A percentile compares a stretch with the other conserved stretches of the same genome.
phyloP scores from a whole-genome alignment of 2,113 vertebrate species.

The Rhombomys opimus region DNA sequence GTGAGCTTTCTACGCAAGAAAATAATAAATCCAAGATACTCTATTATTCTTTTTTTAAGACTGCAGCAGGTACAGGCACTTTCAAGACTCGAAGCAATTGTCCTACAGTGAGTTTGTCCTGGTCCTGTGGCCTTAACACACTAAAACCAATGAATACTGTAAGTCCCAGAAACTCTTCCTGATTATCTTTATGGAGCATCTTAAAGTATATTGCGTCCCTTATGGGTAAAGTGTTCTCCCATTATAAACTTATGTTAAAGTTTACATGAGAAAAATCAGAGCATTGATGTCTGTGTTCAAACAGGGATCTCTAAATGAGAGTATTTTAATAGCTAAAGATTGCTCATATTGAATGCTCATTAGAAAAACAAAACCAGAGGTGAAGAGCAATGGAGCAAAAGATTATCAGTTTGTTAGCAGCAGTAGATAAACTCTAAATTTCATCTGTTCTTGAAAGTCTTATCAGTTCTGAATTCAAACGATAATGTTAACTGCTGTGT shows the following conservation, averaged over 20 bases:
- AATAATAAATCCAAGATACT: constrained; percentile 15
- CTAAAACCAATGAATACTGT: not conserved
- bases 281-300: not conserved
- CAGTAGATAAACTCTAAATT: not conserved
- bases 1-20: not conserved
- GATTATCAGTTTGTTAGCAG: not conserved
- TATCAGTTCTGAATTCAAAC: constrained; percentile 4
- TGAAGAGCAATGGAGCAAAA: not conserved
- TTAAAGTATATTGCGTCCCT: not conserved
- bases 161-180: not conserved
- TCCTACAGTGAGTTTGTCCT: not conserved
- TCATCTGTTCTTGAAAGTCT: constrained; percentile 25
- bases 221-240: not conserved
- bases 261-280: not conserved
- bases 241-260: not conserved
- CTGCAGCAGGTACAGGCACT: not conserved
- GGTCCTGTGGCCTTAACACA: not conserved
- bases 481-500: not conserved
- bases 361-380: not conserved
- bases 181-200: not conserved
- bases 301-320: not conserved
- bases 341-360: not conserved
- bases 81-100: not conserved
- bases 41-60: not conserved
- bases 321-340: not conserved